These are phyloP conservation scores for Euclidia mi DNA, from an alignment of 2,888 invertebrate species.

Conservation along the genomic window DNA sequence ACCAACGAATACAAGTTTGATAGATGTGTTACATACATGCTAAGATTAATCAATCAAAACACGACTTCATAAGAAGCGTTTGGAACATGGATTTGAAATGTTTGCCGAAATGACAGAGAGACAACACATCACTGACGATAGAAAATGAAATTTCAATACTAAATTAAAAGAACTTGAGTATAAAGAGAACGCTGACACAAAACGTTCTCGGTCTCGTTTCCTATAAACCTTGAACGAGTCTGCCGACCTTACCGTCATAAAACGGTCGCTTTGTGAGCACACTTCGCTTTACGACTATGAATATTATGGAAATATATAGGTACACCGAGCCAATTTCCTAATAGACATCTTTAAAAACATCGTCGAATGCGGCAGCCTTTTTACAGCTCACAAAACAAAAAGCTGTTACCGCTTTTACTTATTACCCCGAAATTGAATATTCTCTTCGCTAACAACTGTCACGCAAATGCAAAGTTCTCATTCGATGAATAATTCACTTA, in stretches of 20 bases:
- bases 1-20: too few relatives aligned
- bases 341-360: slow-evolving; percentile 31
- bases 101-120: too few relatives aligned
- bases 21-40: too few relatives aligned
- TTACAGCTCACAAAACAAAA: slow-evolving; percentile 37
- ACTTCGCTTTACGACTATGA: slow-evolving; percentile 55
- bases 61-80: slow-evolving; percentile 9
- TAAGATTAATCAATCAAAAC: too few relatives aligned
- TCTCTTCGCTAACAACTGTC: slow-evolving; percentile 12
- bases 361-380: slow-evolving; percentile 26
- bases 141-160: slow-evolving; percentile 42
- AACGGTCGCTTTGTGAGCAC: slow-evolving; percentile 59
- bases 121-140: slow-evolving; percentile 7
- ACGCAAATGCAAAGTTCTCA: slow-evolving; percentile 5
- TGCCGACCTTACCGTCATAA: slow-evolving; percentile 67
- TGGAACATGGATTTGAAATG: slow-evolving; percentile 18
- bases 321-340: slow-evolving; percentile 36
- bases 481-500: slow-evolving; percentile 29
- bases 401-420: slow-evolving; percentile 34
- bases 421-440: slow-evolving; percentile 29
- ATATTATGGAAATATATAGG: slow-evolving; percentile 51
- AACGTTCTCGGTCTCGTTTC: slow-evolving; percentile 54
- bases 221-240: slow-evolving; percentile 70
- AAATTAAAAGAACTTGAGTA: slow-evolving; percentile 51
- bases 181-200: slow-evolving; percentile 57